These are phyloP conservation scores for Daboia siamensis DNA, from an alignment of 2,113 vertebrate species.

Conservation along the genomic window DNA sequence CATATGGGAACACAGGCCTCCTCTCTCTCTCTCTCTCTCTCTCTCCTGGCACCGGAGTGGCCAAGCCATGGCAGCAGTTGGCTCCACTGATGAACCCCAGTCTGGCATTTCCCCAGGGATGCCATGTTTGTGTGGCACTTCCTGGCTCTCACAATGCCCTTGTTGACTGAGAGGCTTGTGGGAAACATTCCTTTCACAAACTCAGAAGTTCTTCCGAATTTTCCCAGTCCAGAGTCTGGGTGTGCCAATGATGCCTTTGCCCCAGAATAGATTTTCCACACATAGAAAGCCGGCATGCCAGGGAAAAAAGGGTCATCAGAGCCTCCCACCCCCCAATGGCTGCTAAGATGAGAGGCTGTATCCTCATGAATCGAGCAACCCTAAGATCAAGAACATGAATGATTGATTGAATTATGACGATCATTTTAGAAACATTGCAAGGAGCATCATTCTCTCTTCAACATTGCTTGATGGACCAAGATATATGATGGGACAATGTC, in stretches of 20 bases:
- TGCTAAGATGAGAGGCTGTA: neutral
- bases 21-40: neutral
- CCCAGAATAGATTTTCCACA: neutral
- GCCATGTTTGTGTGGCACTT: neutral
- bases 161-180: neutral
- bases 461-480: neutral
- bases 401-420: neutral
- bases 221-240: neutral
- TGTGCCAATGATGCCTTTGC: neutral
- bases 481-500: neutral
- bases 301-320: neutral
- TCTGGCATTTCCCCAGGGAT: neutral
- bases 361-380: neutral
- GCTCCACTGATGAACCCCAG: neutral
- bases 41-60: neutral
- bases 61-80: neutral
- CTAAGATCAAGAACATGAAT: neutral
- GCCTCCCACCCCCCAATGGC: too few species aligned
- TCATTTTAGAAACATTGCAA: neutral
- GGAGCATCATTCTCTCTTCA: neutral
- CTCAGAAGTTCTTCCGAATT: neutral
- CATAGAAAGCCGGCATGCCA: neutral
- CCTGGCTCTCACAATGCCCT: neutral
- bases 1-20: neutral
- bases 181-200: neutral